Percentiles rank a stretch among this genome's conserved stretches.
Evolutionary conservation across 2,888 invertebrate genomes (phyloP).

Genomic region (Beris morrisii): DNA sequence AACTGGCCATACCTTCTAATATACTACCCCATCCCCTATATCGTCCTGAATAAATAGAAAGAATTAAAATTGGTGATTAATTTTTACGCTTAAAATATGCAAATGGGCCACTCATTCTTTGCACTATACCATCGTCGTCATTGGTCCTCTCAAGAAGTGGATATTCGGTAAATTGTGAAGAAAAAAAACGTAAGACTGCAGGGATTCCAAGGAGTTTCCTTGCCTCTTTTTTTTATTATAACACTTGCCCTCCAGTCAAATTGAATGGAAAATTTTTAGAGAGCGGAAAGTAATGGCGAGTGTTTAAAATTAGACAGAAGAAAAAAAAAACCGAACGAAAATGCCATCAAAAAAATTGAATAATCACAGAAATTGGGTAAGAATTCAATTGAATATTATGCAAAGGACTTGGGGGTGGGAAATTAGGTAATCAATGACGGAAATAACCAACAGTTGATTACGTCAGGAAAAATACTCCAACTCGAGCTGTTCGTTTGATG

Average conservation of each 20-base stretch:
- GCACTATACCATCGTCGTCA: slow-evolving; percentile 4
- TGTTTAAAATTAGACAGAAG: background rate
- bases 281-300: slow-evolving; percentile 4
- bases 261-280: slow-evolving; percentile 32
- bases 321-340: background rate
- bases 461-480: no score
- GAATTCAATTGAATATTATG: slow-evolving; percentile 26
- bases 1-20: slow-evolving; percentile 15
- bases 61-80: slow-evolving; percentile 43
- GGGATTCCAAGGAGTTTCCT: slow-evolving; percentile 1
- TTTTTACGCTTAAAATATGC: slow-evolving; percentile 42
- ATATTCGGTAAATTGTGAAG: slow-evolving; percentile 23
- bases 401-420: background rate
- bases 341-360: slow-evolving; percentile 17
- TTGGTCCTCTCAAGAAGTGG: background rate
- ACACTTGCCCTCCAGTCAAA: slow-evolving; percentile 32
- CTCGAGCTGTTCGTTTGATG: no score
- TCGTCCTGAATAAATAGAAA: slow-evolving; percentile 37
- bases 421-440: no score
- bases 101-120: slow-evolving; percentile 37
- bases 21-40: background rate
- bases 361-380: slow-evolving; percentile 18
- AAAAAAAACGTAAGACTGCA: no score
- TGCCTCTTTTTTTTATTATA: slow-evolving; percentile 23
- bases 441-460: no score